These are phyloP conservation scores for Volucella inflata DNA, from an alignment of 2,888 invertebrate species.

Conservation along the genomic window DNA sequence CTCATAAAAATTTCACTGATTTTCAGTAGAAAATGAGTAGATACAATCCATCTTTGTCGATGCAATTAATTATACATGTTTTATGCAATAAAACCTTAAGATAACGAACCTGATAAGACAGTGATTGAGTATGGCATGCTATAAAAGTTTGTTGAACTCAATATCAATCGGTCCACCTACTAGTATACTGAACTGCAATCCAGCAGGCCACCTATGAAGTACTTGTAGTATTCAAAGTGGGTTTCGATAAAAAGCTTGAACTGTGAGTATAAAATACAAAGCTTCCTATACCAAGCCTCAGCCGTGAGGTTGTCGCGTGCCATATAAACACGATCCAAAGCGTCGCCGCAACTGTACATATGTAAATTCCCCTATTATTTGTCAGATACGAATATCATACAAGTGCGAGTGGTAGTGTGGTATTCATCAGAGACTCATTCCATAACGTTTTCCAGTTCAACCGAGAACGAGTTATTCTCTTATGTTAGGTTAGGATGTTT, in stretches of 20 bases:
- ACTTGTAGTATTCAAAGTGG: too few relatives aligned
- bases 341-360: neutral
- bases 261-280: constrained; percentile 8
- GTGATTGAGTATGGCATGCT: neutral
- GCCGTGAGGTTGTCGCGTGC: constrained; percentile 39
- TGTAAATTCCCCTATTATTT: constrained; percentile 9
- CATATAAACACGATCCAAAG: constrained; percentile 1
- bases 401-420: neutral
- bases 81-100: constrained; percentile 15
- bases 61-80: constrained; percentile 16
- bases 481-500: constrained; percentile 12
- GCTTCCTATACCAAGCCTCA: neutral
- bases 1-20: too few relatives aligned
- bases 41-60: neutral
- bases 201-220: too few relatives aligned
- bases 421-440: constrained; percentile 10
- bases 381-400: neutral
- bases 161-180: neutral
- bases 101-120: constrained; percentile 27
- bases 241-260: neutral
- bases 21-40: too few relatives aligned
- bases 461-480: neutral
- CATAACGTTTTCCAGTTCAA: constrained; percentile 11
- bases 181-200: neutral
- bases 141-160: constrained; percentile 47